Evolutionary conservation across 2,797 vertebrate species (phyloP).

Genomic region (Ibycter americanus): DNA sequence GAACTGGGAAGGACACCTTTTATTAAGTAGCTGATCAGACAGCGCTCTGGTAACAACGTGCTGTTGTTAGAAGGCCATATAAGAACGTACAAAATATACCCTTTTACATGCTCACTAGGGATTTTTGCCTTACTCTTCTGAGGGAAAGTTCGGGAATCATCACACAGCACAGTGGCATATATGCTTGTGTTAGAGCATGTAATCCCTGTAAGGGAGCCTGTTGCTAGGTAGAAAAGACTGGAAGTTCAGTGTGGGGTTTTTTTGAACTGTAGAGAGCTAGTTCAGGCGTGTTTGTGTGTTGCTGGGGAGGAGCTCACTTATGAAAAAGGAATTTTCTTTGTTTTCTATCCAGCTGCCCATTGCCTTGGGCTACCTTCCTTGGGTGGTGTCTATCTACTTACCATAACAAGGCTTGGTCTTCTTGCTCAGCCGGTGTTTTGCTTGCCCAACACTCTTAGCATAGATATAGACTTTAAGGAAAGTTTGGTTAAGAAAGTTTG

Average conservation of each 20-base stretch:
- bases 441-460: not conserved
- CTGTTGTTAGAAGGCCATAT: not conserved
- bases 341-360: constrained; percentile 51
- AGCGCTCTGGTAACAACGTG: not conserved
- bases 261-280: constrained; percentile 12
- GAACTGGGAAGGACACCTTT: not conserved
- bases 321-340: constrained; percentile 49
- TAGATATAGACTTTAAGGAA: not conserved
- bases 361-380: constrained; percentile 29
- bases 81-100: not conserved
- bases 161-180: not conserved
- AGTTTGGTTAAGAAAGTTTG: not conserved
- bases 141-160: not conserved
- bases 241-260: not conserved
- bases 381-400: constrained; percentile 32
- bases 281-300: constrained; percentile 19
- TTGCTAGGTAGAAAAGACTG: constrained; percentile 13
- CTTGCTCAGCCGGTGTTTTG: not conserved
- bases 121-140: not conserved
- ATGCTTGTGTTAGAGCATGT: not conserved
- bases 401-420: constrained; percentile 8
- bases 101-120: not conserved
- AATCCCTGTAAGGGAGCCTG: not conserved
- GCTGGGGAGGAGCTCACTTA: constrained; percentile 2
- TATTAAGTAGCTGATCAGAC: not conserved